These are phyloP conservation scores for Artemia franciscana DNA, from an alignment of 1,140 invertebrate species.

Conservation along the genomic window DNA sequence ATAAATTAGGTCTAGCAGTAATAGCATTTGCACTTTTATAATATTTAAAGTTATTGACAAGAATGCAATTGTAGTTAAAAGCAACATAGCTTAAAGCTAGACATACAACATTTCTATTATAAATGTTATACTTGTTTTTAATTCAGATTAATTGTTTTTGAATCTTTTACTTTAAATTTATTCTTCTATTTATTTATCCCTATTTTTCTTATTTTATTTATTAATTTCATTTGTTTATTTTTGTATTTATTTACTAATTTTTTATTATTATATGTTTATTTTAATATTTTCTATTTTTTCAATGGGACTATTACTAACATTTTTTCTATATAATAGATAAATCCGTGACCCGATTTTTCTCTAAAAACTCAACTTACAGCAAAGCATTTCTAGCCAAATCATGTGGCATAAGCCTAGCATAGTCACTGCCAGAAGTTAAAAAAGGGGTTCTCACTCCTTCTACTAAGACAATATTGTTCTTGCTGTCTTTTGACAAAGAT, in stretches of 20 bases:
- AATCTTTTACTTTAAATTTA: too few species aligned
- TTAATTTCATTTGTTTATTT: neutral
- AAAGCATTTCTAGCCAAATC: conserved; percentile 75
- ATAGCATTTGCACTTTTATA: too few species aligned
- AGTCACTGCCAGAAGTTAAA: conserved; percentile 72
- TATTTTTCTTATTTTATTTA: neutral
- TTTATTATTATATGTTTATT: too few species aligned
- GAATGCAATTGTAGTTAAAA: too few species aligned
- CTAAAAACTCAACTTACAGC: conserved; percentile 44
- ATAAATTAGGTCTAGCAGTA: too few species aligned
- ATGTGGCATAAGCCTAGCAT: conserved; percentile 81
- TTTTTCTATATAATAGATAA: neutral
- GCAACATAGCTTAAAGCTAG: too few species aligned
- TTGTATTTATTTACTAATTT: too few species aligned
- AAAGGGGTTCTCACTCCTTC: conserved; percentile 94
- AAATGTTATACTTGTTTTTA: too few species aligned
- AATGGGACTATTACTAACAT: neutral
- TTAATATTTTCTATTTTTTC: neutral
- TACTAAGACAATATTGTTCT: conserved; percentile 77
- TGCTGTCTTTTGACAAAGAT: conserved; percentile 15
- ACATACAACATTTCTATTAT: too few species aligned
- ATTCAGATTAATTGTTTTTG: too few species aligned
- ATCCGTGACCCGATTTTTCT: too few species aligned
- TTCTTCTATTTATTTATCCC: neutral
- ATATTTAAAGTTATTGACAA: too few species aligned